Evolutionary conservation across 2,113 vertebrate species (phyloP).

Genomic region (Anolis carolinensis): DNA sequence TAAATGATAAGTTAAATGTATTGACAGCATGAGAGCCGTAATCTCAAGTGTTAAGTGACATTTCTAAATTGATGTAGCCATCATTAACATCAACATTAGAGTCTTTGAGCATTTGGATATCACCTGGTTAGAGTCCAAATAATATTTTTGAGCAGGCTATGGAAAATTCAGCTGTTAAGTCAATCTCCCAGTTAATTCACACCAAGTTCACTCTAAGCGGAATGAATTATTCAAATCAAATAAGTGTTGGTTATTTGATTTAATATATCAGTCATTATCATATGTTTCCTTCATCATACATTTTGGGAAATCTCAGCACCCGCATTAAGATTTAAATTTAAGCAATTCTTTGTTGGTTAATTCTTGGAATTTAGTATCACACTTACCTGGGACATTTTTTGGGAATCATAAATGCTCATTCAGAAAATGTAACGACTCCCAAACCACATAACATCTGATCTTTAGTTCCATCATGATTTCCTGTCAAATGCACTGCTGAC

Average conservation of each 20-base stretch:
- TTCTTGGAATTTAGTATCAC: background rate
- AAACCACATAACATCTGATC: background rate
- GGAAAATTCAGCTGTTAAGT: background rate
- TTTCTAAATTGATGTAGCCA: background rate
- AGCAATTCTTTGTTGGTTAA: background rate
- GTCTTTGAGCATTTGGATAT: background rate
- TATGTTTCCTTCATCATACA: background rate
- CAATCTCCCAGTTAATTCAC: background rate
- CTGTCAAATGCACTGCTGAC: background rate
- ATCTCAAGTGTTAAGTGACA: background rate
- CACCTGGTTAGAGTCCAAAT: background rate
- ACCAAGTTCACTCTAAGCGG: fast-evolving
- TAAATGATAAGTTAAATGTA: background rate
- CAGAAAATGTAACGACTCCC: background rate
- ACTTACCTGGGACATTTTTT: background rate
- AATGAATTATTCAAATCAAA: background rate
- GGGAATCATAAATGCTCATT: background rate
- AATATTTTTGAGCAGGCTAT: background rate
- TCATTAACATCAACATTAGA: background rate
- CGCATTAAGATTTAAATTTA: background rate
- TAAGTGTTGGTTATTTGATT: background rate
- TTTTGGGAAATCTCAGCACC: background rate
- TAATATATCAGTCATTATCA: background rate
- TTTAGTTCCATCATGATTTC: background rate
- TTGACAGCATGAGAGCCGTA: background rate